A percentile compares a stretch with the other conserved stretches of the same genome.
Evolutionary conservation across 2,888 invertebrate species (phyloP).

Genomic region (Ophion ellenae): DNA sequence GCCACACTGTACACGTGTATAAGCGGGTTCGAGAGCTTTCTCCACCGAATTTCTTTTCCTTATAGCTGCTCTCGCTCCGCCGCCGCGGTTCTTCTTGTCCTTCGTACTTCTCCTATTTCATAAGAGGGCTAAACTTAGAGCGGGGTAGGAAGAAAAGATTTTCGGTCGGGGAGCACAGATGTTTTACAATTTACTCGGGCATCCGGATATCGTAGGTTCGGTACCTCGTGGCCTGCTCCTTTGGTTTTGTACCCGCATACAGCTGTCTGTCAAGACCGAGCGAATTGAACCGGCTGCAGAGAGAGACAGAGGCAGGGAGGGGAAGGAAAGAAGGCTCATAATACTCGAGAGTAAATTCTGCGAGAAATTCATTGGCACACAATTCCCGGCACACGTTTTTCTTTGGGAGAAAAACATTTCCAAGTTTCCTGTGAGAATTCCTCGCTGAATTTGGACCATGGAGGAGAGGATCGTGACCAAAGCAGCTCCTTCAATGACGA

Average conservation of each 20-base stretch:
- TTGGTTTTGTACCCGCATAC: slow-evolving; percentile 52
- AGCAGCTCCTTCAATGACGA: too few species aligned
- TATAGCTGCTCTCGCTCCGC: too few species aligned
- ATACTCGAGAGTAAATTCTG: slow-evolving; percentile 52
- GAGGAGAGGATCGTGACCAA: too few species aligned
- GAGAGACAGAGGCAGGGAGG: neutral
- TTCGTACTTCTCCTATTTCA: too few species aligned
- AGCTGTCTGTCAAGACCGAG: slow-evolving; percentile 62
- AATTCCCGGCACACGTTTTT: neutral
- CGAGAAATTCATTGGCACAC: slow-evolving; percentile 1
- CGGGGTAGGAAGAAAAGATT: neutral
- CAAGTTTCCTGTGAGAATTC: too few species aligned
- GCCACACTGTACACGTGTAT: too few species aligned
- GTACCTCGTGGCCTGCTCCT: neutral
- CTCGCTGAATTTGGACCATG: too few species aligned
- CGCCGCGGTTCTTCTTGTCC: too few species aligned
- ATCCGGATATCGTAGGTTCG: slow-evolving; percentile 10
- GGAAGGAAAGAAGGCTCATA: slow-evolving; percentile 22
- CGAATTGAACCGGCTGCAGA: slow-evolving; percentile 35
- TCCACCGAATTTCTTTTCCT: too few species aligned
- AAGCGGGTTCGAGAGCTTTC: too few species aligned
- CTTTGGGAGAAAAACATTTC: neutral
- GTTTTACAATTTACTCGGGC: slow-evolving; percentile 55
- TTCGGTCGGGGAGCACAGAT: slow-evolving; percentile 42
- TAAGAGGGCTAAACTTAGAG: neutral